These are phyloP conservation scores for Thyatira batis DNA, from an alignment of 2,888 invertebrate species.

Conservation along the genomic window DNA sequence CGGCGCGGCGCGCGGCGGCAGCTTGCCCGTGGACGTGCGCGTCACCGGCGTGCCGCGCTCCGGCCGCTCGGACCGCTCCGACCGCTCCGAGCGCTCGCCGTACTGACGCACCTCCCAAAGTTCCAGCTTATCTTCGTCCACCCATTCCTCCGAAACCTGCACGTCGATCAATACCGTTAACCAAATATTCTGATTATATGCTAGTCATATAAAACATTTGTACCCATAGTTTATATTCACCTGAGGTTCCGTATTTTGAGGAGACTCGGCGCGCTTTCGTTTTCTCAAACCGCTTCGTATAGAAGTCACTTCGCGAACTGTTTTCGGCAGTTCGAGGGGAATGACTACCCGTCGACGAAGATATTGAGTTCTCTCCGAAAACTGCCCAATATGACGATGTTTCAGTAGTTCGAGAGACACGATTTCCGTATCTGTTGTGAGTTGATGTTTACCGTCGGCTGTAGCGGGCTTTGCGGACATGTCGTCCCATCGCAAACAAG, in stretches of 20 bases:
- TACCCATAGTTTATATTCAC: constrained; percentile 33
- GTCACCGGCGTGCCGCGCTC: constrained; percentile 90
- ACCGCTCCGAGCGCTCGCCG: constrained; percentile 88
- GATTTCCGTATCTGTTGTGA: constrained; percentile 98
- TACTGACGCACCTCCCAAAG: constrained; percentile 98
- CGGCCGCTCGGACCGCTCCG: constrained; percentile 87
- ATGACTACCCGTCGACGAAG: constrained; percentile 96
- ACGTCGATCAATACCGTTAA: constrained; percentile 1
- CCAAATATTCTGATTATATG: neutral
- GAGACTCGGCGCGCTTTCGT: constrained; percentile 95
- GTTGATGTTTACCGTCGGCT: constrained; percentile 92
- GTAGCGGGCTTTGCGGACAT: constrained; percentile 93
- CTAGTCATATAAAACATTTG: neutral
- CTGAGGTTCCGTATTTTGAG: constrained; percentile 96
- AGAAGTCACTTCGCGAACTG: constrained; percentile 96
- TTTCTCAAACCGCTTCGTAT: constrained; percentile 96
- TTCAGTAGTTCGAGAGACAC: constrained; percentile 95
- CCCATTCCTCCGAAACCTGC: constrained; percentile 95
- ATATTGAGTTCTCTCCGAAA: constrained; percentile 95
- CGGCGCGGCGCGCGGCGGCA: constrained; percentile 79
- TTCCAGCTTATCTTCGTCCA: constrained; percentile 97
- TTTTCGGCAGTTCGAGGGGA: constrained; percentile 95
- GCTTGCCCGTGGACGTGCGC: constrained; percentile 89
- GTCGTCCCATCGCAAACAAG: constrained; percentile 97
- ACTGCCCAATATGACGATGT: constrained; percentile 93